Evolutionary conservation across 2,113 vertebrate species (phyloP), one percentile per base, ranked within the genome.

Genomic region (Gila orcuttii): DNA sequence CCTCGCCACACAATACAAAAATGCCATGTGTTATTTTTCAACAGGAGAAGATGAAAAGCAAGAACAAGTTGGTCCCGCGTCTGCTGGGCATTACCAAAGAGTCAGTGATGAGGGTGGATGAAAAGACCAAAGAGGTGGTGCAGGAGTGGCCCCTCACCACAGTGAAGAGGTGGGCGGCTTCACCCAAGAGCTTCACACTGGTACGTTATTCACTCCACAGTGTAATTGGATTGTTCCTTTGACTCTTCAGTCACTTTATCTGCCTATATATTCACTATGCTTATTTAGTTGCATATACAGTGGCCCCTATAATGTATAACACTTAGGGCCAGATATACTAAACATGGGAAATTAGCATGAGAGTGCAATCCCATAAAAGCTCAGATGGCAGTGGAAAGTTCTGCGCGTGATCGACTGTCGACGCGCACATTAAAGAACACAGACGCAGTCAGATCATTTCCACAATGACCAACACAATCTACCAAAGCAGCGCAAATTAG

Each of bases 31-130:
- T 15, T 93, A 85, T 89, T 85, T 88, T 55, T 87, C 85, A 87
- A 87, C 87, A 99, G 98, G 98, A 99, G 89, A 99, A 99, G 92
- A 99, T 99, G 98, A 99, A 99, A 92, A 96, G 98, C 86, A 99
- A 99, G 90, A 99, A 99, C 91, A 99, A 99, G 88, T 94, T 99
- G 85, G 98, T 99, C 45, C 98, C 97, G 10, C 96, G 98, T 83
- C 90, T 99, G 88, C 94, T 99, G 91, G 98, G 98, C 3, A 97
- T 99, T 91, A 99, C 98, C 92, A 99, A 99, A 90, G 98, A 99
- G 91, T 99, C 98, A 0, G 98, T 99, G 93, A 98, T 99, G 98
- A 94, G 98, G 1, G 98, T 99, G 91, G 98, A 99, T 15, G 98
- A 99, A 94, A 98, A 96, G 94, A 99, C 96, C 68, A 99, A 99